Conservation (phyloP, 35 echinoderm and acorn worm genomes). For the Antedon bifida region DNA sequence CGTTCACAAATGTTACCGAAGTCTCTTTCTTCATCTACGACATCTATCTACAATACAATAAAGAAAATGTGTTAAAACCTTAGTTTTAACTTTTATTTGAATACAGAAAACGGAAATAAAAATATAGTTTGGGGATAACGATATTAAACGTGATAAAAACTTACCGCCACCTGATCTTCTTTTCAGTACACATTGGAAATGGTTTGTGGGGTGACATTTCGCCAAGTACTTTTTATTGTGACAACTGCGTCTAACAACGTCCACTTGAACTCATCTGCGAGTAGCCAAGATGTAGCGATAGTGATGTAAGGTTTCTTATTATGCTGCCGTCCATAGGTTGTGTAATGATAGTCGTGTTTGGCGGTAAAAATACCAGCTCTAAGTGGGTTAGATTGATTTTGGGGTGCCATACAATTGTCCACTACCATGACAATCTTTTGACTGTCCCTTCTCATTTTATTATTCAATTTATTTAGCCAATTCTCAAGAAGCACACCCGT, state of each 20-base stretch:
- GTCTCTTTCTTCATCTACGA: neutral
- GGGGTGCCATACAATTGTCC: slow-evolving; percentile 17
- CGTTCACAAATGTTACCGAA: slow-evolving; percentile 18
- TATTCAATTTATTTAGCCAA: slow-evolving; percentile 18
- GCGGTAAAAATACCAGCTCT: slow-evolving; percentile 22
- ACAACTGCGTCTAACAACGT: slow-evolving; percentile 20
- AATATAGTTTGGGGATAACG: too few relatives aligned
- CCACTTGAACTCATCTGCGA: slow-evolving; percentile 13
- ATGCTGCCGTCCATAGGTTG: slow-evolving; percentile 28
- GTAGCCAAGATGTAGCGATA: slow-evolving; percentile 19
- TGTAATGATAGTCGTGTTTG: slow-evolving; percentile 28
- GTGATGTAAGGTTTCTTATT: slow-evolving; percentile 11
- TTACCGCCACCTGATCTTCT: too few relatives aligned
- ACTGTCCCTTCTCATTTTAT: neutral
- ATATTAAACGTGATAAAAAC: too few relatives aligned
- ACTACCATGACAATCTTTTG: slow-evolving; percentile 24
- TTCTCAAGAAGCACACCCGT: slow-evolving; percentile 5
- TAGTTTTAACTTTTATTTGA: too few relatives aligned
- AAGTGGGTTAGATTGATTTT: neutral
- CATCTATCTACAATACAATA: neutral
- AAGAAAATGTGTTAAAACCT: neutral
- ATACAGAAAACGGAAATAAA: too few relatives aligned
- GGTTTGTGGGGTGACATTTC: slow-evolving; percentile 18
- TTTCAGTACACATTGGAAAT: too few relatives aligned
- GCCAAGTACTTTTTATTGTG: slow-evolving; percentile 14